phyloP scores from a whole-genome alignment of 2,113 vertebrate species.

The Microtus oregoni region DNA sequence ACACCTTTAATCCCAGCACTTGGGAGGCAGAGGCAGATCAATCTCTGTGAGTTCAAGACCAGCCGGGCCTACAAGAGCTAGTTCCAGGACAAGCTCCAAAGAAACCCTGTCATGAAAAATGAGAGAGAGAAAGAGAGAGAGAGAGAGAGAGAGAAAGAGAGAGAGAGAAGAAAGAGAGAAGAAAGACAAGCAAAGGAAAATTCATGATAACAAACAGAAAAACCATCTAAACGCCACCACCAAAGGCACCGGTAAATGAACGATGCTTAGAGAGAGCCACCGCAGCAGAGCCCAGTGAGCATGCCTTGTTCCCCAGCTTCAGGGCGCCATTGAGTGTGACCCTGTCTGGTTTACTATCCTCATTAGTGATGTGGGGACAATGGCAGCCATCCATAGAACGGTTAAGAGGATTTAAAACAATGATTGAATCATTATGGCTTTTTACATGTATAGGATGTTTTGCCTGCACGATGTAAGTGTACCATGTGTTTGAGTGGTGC shows the following conservation, averaged over 20 bases:
- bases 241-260: background rate
- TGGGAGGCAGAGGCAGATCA: no score
- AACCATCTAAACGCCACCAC: no score
- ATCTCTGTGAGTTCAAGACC: no score
- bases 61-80: no score
- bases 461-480: background rate
- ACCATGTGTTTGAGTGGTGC: background rate
- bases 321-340: background rate
- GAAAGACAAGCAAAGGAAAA: no score
- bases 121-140: no score
- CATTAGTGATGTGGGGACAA: background rate
- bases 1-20: no score
- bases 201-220: no score
- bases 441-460: background rate
- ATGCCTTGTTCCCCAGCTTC: background rate
- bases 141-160: no score
- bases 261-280: background rate
- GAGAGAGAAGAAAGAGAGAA: no score
- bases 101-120: no score
- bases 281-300: background rate
- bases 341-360: background rate
- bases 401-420: background rate
- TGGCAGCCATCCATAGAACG: background rate
- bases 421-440: background rate
- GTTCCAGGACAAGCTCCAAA: no score